Percentiles rank a stretch among this genome's conserved stretches.
These are phyloP conservation scores for Apis florea DNA, from an alignment of 1,140 invertebrate species.

Conservation along the genomic window DNA sequence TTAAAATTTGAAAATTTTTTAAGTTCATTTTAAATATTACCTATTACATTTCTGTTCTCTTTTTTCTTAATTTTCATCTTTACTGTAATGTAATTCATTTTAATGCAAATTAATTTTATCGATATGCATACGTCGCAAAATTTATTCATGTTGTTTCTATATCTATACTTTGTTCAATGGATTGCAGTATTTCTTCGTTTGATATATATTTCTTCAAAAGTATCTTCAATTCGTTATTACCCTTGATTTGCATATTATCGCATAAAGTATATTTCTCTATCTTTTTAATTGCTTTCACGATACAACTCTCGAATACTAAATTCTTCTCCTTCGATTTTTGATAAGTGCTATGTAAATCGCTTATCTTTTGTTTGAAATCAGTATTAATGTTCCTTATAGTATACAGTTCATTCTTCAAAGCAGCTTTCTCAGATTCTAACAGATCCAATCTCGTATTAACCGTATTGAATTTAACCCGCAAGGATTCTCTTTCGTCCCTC, in stretches of 20 bases:
- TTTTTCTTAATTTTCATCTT: not conserved
- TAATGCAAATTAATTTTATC: not conserved
- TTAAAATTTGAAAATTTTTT: too few relatives aligned
- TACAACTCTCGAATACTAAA: conserved; percentile 22
- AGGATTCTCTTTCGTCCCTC: conserved; percentile 37
- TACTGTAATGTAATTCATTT: not conserved
- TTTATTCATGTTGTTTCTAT: not conserved
- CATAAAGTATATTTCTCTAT: conserved; percentile 35
- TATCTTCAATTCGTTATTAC: conserved; percentile 20
- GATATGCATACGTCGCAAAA: not conserved
- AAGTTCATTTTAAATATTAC: too few relatives aligned
- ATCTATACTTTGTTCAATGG: not conserved
- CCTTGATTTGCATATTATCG: not conserved
- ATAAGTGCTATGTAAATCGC: conserved; percentile 35
- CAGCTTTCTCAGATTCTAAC: conserved; percentile 43
- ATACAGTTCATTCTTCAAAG: conserved; percentile 61
- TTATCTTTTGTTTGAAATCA: conserved; percentile 35
- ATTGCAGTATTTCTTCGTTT: conserved; percentile 36
- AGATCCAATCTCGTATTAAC: conserved; percentile 37
- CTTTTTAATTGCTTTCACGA: conserved; percentile 31
- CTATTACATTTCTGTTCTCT: not conserved
- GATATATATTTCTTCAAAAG: conserved; percentile 36
- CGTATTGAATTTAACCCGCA: conserved; percentile 35
- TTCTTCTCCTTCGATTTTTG: conserved; percentile 47
- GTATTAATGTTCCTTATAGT: conserved; percentile 51